Percentiles rank a stretch among this genome's conserved stretches.
Evolutionary conservation across 1,140 invertebrate species (phyloP).

Genomic region (Hycleus phaleratus): DNA sequence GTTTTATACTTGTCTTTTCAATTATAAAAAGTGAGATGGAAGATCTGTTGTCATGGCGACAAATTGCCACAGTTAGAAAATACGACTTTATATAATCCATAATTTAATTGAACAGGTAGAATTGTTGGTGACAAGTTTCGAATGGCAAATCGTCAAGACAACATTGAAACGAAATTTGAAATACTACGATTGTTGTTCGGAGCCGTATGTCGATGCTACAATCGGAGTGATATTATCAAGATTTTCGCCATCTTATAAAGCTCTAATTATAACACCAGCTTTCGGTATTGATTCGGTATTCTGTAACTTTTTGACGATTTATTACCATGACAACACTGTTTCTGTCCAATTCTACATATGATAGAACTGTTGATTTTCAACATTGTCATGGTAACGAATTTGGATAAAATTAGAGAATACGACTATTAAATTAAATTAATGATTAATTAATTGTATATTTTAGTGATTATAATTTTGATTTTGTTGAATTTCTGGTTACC

Average conservation of each 20-base stretch:
- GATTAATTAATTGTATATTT: constrained; percentile 24
- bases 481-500: constrained; percentile 58
- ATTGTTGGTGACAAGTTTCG: constrained; percentile 42
- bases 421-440: background rate
- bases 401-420: too few relatives aligned
- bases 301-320: too few relatives aligned
- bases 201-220: constrained; percentile 49
- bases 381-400: too few relatives aligned
- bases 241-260: constrained; percentile 53
- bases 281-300: constrained; percentile 38
- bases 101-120: constrained; percentile 23
- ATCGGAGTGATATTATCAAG: constrained; percentile 48
- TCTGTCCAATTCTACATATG: too few relatives aligned
- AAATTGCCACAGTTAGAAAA: too few relatives aligned
- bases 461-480: constrained; percentile 54
- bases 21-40: too few relatives aligned
- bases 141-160: constrained; percentile 51
- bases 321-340: too few relatives aligned
- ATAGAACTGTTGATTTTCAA: too few relatives aligned
- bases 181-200: constrained; percentile 47
- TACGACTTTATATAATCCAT: background rate
- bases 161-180: constrained; percentile 38
- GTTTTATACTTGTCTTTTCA: too few relatives aligned
- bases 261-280: constrained; percentile 54
- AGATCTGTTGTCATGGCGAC: too few relatives aligned